Percentiles rank a stretch among this genome's conserved stretches.
Conservation (phyloP, 2,113 vertebrate genomes). For the Silurus meridionalis region DNA sequence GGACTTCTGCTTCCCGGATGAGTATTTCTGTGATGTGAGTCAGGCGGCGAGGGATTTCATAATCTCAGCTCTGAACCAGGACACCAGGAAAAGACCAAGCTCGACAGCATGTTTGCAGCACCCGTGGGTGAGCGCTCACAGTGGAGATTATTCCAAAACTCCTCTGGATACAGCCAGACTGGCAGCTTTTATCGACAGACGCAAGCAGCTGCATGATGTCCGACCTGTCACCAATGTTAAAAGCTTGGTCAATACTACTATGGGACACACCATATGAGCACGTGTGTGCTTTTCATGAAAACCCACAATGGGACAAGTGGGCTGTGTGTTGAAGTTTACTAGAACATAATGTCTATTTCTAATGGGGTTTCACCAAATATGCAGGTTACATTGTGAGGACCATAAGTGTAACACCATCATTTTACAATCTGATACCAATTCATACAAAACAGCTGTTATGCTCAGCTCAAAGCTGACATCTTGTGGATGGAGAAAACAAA, state of each 20-base stretch:
- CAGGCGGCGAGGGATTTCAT: conserved; percentile 92
- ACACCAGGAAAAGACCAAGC: conserved; percentile 84
- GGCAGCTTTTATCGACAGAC: conserved; percentile 89
- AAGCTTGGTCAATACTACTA: conserved; percentile 79
- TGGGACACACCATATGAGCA: conserved; percentile 72
- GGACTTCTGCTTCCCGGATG: conserved; percentile 93
- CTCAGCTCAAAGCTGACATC: conserved; percentile 17
- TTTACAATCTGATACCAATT: background rate
- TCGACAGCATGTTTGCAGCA: conserved; percentile 90
- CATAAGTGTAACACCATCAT: background rate
- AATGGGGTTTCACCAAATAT: background rate
- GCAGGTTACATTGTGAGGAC: background rate
- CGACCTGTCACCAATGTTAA: conserved; percentile 86
- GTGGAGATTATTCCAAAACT: conserved; percentile 85
- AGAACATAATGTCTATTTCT: background rate
- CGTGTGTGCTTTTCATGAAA: background rate
- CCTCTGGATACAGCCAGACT: conserved; percentile 90
- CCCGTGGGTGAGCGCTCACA: conserved; percentile 88
- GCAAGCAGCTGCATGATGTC: conserved; percentile 88
- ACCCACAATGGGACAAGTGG: background rate
- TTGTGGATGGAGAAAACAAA: background rate
- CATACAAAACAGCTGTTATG: conserved; percentile 4
- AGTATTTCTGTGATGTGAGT: conserved; percentile 88
- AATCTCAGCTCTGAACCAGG: conserved; percentile 83
- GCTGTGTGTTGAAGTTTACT: background rate